A percentile compares a stretch with the other conserved stretches of the same genome.
phyloP scores from a whole-genome alignment of 2,113 vertebrate genomes.

The Erythrocercus mccallii region DNA sequence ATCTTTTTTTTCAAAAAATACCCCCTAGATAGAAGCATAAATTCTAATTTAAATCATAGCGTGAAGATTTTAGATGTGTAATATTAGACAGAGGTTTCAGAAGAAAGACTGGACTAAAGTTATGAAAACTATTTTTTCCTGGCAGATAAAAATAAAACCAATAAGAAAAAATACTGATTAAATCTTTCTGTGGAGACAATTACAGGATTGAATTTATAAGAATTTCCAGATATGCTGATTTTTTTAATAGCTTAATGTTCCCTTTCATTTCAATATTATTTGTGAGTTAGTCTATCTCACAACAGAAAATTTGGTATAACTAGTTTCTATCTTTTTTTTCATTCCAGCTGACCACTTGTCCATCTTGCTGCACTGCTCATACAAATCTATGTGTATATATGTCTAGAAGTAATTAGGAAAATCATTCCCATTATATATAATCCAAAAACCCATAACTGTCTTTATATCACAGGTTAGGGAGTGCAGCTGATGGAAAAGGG shows the following conservation, averaged over 20 bases:
- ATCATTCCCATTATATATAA: not conserved
- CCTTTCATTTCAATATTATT: not conserved
- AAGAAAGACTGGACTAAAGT: not conserved
- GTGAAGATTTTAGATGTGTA: not conserved
- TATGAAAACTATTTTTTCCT: not conserved
- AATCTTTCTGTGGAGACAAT: not conserved
- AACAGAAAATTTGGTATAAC: not conserved
- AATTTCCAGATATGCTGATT: not conserved
- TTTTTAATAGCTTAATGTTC: not conserved
- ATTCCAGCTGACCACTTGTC: not conserved
- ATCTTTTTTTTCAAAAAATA: not conserved
- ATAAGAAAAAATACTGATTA: not conserved
- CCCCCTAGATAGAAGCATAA: not conserved
- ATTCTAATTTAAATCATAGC: not conserved
- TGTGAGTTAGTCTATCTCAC: not conserved
- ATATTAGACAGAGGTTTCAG: not conserved
- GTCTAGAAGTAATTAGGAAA: not conserved
- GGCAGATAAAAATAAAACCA: not conserved
- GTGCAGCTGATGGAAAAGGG: not conserved
- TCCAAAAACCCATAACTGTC: fast-evolving
- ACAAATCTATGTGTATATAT: not conserved
- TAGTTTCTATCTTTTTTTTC: not conserved
- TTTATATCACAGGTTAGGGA: not conserved
- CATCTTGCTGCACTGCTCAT: not conserved
- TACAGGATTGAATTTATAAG: not conserved